phyloP scores from a whole-genome alignment of 2,797 vertebrate species.

The Sarcophilus harrisii region DNA sequence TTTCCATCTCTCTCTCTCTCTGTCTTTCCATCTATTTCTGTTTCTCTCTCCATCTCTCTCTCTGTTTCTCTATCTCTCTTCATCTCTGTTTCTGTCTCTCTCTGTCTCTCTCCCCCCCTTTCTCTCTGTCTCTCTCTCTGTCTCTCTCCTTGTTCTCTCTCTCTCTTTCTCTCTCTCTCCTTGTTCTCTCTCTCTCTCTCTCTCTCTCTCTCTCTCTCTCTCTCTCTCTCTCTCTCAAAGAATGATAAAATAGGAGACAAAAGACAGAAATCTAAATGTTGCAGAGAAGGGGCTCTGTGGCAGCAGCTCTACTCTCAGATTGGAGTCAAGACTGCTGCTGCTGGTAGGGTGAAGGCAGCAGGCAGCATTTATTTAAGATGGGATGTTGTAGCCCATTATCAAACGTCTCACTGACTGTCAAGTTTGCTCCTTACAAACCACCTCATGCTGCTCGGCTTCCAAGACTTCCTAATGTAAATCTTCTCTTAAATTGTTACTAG shows the following conservation, averaged over 20 bases:
- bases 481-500: conserved; percentile 48
- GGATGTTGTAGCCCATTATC: neutral
- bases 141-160: too few species aligned
- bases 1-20: too few species aligned
- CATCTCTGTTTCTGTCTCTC: too few species aligned
- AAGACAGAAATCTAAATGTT: neutral
- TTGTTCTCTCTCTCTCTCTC: too few species aligned
- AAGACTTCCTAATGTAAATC: conserved; percentile 61
- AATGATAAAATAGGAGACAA: neutral
- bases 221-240: neutral
- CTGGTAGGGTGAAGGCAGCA: neutral
- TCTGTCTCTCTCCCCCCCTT: too few species aligned
- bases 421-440: neutral
- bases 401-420: neutral
- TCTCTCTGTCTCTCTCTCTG: too few species aligned
- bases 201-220: neutral
- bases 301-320: neutral
- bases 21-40: too few species aligned
- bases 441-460: conserved; percentile 45
- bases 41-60: neutral
- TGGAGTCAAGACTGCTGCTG: neutral
- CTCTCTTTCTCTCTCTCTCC: neutral
- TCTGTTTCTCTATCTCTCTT: too few species aligned
- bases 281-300: neutral
- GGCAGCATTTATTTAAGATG: neutral